Percentiles rank a stretch among this genome's conserved stretches.
Conservation (phyloP, 2,797 vertebrate genomes). For the Poeciliopsis gracilis region DNA sequence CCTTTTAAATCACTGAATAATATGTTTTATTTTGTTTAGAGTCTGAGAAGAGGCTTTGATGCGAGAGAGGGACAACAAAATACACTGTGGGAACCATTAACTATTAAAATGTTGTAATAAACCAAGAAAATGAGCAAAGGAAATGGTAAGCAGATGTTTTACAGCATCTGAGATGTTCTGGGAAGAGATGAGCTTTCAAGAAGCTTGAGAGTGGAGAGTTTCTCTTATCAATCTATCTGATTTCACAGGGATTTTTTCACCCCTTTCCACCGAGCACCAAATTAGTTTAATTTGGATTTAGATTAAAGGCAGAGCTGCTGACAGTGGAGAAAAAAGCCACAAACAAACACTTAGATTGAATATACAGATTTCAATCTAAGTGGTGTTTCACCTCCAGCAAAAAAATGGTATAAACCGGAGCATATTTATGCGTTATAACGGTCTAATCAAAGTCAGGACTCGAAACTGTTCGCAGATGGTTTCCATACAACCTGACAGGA, state of each 20-base stretch:
- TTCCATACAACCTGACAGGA: background rate
- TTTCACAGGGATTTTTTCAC: background rate
- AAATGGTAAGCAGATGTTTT: background rate
- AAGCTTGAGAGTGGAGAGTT: background rate
- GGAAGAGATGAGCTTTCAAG: background rate
- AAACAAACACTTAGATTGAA: background rate
- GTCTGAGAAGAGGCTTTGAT: background rate
- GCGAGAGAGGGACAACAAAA: background rate
- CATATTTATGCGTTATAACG: background rate
- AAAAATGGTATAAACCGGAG: background rate
- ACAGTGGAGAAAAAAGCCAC: background rate
- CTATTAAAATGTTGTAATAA: background rate
- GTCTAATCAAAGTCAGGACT: background rate
- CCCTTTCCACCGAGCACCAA: background rate
- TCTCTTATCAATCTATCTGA: background rate
- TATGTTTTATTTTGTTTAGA: background rate
- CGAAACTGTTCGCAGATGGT: background rate
- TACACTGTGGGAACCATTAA: background rate
- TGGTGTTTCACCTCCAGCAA: background rate
- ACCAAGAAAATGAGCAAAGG: background rate
- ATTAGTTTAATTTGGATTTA: constrained; percentile 2
- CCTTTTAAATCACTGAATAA: background rate
- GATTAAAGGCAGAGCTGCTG: background rate
- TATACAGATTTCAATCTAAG: background rate
- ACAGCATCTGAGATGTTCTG: background rate